Evolutionary conservation across 2,888 invertebrate species (phyloP), one percentile per base, ranked within the genome.

Genomic region (Leucophora obtusa): DNA sequence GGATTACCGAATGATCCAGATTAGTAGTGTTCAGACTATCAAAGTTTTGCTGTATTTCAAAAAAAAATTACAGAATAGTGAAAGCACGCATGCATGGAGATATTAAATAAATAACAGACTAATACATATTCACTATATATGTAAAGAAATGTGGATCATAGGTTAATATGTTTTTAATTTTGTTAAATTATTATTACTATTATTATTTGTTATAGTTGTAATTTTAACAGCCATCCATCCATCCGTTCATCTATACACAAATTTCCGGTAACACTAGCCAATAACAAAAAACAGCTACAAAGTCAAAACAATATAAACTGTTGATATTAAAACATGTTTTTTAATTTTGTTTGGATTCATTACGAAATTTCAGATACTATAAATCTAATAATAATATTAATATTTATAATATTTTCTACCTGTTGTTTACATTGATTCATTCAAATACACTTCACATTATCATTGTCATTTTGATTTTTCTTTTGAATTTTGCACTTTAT

Each of bases 161-260:
- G 65, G 73, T 79, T 79, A 79, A 74, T 79, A 79, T 70, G 53
- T 66, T 59, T 79, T 74, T 66, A 60, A 63, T 70, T 65, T 38
- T 69, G 7, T 62, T 56, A 6, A 53, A 43, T 74, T 14, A 38
- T 18, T 59, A 28, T 28, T 71, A 28, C 43, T 59, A 35, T 51
- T 15, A 47, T 6, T 47, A 58, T 56, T 15, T 54, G 11, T 18
- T 14, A 15, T 50, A 15, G 24, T 50, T 35, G 50, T 51, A 33
- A 18, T 70, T 70, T 17, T 59, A n/a, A 7, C 11, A 56, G 28
- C 11, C 35, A 59, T 7, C 28, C 28, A 14, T 56, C 33, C 28
- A 18, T 15, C 15, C 21, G 15, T 33, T 15, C 33, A 33, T 58
- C 21, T 18, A 35, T 47, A n/a, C 1, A 47, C 14, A 47, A 47